Conservation (phyloP, 1,140 invertebrate species). For the Drosophila lowei region DNA sequence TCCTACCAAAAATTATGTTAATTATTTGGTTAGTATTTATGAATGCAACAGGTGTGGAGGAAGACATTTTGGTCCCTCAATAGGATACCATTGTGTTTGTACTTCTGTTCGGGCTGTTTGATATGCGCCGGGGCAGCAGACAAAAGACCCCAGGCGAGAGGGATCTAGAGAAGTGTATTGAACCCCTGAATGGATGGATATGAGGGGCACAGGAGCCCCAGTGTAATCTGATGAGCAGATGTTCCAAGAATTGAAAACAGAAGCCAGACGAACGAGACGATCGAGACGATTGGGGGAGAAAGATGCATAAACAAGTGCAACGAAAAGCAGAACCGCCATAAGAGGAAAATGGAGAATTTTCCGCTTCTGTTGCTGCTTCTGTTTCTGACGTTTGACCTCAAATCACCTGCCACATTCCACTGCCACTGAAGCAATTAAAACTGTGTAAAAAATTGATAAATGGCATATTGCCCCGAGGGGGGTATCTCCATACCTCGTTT, state of each 20-base stretch:
- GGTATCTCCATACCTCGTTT: no score
- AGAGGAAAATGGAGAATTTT: constrained; percentile 24
- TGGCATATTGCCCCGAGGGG: constrained; percentile 43
- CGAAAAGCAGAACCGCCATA: background rate
- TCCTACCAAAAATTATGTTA: constrained; percentile 73
- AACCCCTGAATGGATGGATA: constrained; percentile 24
- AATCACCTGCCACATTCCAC: constrained; percentile 64
- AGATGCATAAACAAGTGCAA: constrained; percentile 53
- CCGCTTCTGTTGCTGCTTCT: background rate
- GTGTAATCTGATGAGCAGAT: constrained; percentile 71
- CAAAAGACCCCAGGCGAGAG: constrained; percentile 9
- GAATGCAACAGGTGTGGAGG: constrained; percentile 72
- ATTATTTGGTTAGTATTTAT: constrained; percentile 61
- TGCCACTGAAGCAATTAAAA: constrained; percentile 41
- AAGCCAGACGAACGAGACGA: constrained; percentile 36
- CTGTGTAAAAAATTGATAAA: constrained; percentile 53
- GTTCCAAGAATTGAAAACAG: constrained; percentile 49
- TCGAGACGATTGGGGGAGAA: constrained; percentile 25
- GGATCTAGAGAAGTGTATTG: constrained; percentile 44
- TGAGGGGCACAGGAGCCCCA: constrained; percentile 7
- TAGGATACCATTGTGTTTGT: constrained; percentile 7
- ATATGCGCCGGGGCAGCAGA: constrained; percentile 22
- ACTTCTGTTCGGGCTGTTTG: constrained; percentile 15
- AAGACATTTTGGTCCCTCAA: constrained; percentile 37
- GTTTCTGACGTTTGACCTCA: constrained; percentile 56